phyloP scores from a whole-genome alignment of 1,140 invertebrate genomes.

The Bilobella aurantiaca region DNA sequence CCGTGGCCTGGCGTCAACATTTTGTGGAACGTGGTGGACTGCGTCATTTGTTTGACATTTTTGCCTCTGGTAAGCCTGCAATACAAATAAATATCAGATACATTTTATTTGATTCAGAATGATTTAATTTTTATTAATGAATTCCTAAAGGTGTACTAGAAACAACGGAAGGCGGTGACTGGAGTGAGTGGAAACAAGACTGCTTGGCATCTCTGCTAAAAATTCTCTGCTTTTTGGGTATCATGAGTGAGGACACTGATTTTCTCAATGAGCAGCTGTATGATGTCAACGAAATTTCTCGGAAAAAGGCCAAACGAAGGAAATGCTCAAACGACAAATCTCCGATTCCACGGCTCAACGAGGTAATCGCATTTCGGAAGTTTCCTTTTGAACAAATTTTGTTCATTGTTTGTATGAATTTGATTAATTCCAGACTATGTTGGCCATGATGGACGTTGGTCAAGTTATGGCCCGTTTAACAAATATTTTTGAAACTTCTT shows the following conservation, averaged over 20 bases:
- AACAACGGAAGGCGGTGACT: slow-evolving; percentile 51
- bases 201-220: slow-evolving; percentile 76
- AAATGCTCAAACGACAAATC: slow-evolving; percentile 49
- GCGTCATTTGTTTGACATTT: slow-evolving; percentile 78
- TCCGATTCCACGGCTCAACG: slow-evolving; percentile 53
- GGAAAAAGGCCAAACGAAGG: slow-evolving; percentile 35
- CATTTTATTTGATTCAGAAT: not conserved
- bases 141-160: slow-evolving; percentile 50
- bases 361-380: slow-evolving; percentile 41
- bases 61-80: slow-evolving; percentile 70
- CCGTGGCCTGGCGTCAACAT: slow-evolving; percentile 53
- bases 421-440: slow-evolving; percentile 48
- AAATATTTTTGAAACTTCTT: slow-evolving; percentile 75
- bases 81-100: too few relatives aligned
- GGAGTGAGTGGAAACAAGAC: slow-evolving; percentile 87
- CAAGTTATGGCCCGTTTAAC: slow-evolving; percentile 69
- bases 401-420: slow-evolving; percentile 9
- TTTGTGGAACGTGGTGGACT: slow-evolving; percentile 80
- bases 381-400: slow-evolving; percentile 9
- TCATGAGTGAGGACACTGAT: slow-evolving; percentile 40
- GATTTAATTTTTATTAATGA: slow-evolving; percentile 6
- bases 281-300: slow-evolving; percentile 30
- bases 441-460: slow-evolving; percentile 71
- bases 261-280: slow-evolving; percentile 30
- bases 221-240: slow-evolving; percentile 71